phyloP scores from a whole-genome alignment of 2,113 vertebrate species.

The Corythornis madagascariensis region DNA sequence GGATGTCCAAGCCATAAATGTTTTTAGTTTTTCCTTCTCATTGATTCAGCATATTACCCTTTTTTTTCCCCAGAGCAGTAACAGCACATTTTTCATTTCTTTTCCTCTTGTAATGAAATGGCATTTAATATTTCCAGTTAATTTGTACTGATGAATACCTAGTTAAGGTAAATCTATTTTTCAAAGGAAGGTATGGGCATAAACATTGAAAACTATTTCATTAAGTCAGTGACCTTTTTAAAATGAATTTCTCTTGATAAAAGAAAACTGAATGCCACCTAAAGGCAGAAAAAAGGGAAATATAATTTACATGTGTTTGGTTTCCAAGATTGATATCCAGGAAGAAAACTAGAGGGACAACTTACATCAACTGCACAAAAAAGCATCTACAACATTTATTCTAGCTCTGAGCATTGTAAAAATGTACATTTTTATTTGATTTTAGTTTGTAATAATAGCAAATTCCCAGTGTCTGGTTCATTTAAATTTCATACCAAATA shows the following conservation, averaged over 20 bases:
- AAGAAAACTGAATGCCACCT: conserved; percentile 33
- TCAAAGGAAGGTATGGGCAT: conserved; percentile 7
- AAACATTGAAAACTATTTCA: conserved; percentile 50
- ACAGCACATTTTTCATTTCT: not conserved
- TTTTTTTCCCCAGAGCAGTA: not conserved
- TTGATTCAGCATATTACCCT: not conserved
- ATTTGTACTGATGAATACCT: conserved; percentile 46
- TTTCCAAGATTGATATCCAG: conserved; percentile 23
- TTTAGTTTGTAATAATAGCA: conserved; percentile 10
- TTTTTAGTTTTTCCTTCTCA: not conserved
- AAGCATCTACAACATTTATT: conserved; percentile 21
- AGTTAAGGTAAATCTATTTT: conserved; percentile 61
- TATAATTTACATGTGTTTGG: conserved; percentile 46
- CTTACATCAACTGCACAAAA: not conserved
- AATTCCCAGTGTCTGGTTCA: not conserved
- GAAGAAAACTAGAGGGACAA: conserved; percentile 16
- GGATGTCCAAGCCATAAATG: not conserved
- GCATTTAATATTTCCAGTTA: conserved; percentile 22
- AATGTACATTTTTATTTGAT: not conserved
- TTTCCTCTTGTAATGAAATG: not conserved
- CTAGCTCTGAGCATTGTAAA: conserved; percentile 11
- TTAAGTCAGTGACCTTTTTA: conserved; percentile 64
- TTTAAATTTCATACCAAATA: conserved; percentile 36
- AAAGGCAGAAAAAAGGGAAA: conserved; percentile 32
- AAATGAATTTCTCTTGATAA: conserved; percentile 56